Percentiles rank a stretch among this genome's conserved stretches.
These are phyloP conservation scores for Sipha maydis DNA, from an alignment of 2,888 invertebrate genomes.

Conservation along the genomic window DNA sequence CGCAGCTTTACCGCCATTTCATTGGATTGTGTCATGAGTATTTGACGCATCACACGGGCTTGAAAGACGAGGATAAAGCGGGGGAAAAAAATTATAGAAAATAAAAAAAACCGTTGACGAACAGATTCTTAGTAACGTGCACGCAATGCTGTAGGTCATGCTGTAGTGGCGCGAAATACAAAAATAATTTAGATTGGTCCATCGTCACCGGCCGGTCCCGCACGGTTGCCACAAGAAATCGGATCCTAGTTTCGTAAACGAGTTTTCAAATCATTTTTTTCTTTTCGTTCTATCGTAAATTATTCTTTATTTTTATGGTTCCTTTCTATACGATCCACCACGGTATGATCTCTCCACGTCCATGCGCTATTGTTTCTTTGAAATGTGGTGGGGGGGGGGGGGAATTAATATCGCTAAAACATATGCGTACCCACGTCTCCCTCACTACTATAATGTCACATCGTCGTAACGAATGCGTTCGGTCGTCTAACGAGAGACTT, in stretches of 20 bases:
- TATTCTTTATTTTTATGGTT: neutral
- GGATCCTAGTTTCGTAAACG: constrained; percentile 18
- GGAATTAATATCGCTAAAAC: neutral
- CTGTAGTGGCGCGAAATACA: neutral
- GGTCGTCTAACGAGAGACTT: neutral
- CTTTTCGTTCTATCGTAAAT: neutral
- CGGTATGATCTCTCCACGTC: neutral
- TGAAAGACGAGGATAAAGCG: neutral
- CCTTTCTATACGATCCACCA: neutral
- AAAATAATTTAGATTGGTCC: neutral
- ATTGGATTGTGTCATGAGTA: neutral
- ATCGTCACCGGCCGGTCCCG: neutral
- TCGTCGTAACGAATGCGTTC: neutral
- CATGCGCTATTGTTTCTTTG: neutral
- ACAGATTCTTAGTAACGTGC: neutral
- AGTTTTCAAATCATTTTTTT: neutral
- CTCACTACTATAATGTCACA: too few species aligned
- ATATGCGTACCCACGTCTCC: neutral
- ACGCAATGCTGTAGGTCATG: neutral
- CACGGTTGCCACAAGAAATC: neutral
- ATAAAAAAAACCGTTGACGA: neutral
- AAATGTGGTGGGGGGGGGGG: neutral
- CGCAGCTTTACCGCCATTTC: too few species aligned
- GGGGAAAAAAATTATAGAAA: neutral
- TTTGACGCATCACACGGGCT: neutral